A percentile compares a stretch with the other conserved stretches of the same genome.
These are phyloP conservation scores for Magallana gigas DNA, from an alignment of 1,140 invertebrate genomes.

Conservation along the genomic window DNA sequence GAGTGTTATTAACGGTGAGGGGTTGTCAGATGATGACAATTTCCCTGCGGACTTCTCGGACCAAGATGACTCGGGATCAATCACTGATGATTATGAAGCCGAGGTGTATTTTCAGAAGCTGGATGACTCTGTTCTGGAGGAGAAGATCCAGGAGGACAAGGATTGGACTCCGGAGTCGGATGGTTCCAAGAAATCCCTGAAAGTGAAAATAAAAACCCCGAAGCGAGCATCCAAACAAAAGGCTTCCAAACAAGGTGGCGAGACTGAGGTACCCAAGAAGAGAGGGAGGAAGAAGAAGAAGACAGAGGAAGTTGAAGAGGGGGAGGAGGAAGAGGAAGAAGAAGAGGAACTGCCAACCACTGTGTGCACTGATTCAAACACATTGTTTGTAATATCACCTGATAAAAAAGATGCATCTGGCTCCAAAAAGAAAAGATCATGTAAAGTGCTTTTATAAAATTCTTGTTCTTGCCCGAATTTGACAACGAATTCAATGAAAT, in stretches of 20 bases:
- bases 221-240: background rate
- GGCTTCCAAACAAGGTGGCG: background rate
- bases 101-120: constrained; percentile 15
- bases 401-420: background rate
- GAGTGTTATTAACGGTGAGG: background rate
- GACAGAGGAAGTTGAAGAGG: background rate
- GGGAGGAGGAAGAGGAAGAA: background rate
- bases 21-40: constrained; percentile 5
- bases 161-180: background rate
- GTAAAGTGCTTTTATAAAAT: background rate
- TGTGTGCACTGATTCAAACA: background rate
- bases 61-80: background rate
- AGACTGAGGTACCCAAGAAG: background rate
- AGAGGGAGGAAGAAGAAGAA: background rate
- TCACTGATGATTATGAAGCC: constrained; percentile 13
- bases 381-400: background rate
- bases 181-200: background rate
- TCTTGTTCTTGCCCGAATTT: no score
- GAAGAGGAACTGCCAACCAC: background rate
- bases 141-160: background rate
- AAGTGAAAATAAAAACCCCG: background rate
- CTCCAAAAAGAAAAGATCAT: background rate
- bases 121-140: background rate
- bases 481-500: no score
- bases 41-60: background rate